Conservation (phyloP, 2,888 invertebrate genomes). For the Leptinotarsa peninsularis region DNA sequence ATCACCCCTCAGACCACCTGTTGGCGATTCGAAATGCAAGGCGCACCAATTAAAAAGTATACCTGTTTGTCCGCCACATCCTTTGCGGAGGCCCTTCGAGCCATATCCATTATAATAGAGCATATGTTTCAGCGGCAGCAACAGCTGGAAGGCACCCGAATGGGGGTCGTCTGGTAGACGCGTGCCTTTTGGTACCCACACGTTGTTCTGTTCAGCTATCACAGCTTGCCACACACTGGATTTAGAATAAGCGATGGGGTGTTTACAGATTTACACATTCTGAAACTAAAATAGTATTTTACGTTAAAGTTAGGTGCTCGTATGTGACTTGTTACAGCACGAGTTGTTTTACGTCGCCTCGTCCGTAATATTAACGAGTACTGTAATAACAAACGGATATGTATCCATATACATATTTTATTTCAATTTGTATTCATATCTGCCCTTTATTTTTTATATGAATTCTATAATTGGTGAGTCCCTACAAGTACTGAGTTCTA, state of each 20-base stretch:
- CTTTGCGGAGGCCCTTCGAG: conserved; percentile 11
- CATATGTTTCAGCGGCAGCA: conserved; percentile 41
- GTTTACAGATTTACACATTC: not conserved
- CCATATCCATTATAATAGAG: conserved; percentile 22
- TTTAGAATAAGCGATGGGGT: conserved; percentile 9
- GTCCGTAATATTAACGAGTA: no score
- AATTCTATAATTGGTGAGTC: no score
- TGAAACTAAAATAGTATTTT: not conserved
- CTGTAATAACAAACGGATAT: no score
- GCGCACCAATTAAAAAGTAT: conserved; percentile 17
- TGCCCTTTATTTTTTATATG: no score
- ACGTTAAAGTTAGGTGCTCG: not conserved
- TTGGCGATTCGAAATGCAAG: conserved; percentile 7
- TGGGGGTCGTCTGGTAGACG: conserved; percentile 41
- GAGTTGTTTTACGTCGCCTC: no score
- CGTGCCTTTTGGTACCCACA: conserved; percentile 36
- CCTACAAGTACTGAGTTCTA: no score
- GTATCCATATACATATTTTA: no score
- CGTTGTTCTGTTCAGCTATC: conserved; percentile 17
- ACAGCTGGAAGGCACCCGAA: conserved; percentile 37
- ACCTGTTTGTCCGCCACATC: conserved; percentile 14
- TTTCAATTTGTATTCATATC: no score
- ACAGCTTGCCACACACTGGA: conserved; percentile 11
- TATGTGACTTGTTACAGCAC: not conserved
- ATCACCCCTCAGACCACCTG: conserved; percentile 9